Evolutionary conservation across 2,113 vertebrate genomes (phyloP), one percentile per base, ranked within the genome.

Genomic region (Dinomys branickii): DNA sequence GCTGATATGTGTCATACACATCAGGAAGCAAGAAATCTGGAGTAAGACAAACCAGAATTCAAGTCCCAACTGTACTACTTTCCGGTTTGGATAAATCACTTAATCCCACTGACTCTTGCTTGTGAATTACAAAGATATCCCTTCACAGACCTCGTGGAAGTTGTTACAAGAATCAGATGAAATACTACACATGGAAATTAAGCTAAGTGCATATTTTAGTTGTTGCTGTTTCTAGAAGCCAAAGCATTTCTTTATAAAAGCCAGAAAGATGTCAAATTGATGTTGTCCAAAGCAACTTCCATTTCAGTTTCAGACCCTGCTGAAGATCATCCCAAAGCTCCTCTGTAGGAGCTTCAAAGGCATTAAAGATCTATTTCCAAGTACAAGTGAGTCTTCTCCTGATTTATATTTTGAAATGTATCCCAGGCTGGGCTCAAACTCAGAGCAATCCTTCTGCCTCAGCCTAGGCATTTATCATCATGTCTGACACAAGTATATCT

Each of bases 161-260:
- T 69, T 86, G 7, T 52, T 61, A 8, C 3, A 52, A 50, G 52
- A 94, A 41, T 81, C 13, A 33, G 77, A 67, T 35, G 6, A 73
- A 80, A 90, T 22, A 33, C 30, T 61, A n/a, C 28, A 35, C 2
- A 1, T 22, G 33, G 52, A 81, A 90, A 85, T 35, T 4, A 88
- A n/a, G 59, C 3, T 5, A 0, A 19, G 83, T 88, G 17, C 24
- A 63, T 38, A 16, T 0, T 30, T 52, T 12, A 41, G 13, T 81
- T 52, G 3, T 16, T 85, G 52, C 38, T 92, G n/a, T 73, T 95
- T 77, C 86, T 94, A 63, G 82, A 95, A 82, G 12, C 26, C 52
- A 82, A 81, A 88, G 54, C 44, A 14, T 73, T 61, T 47, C 65
- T 80, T 54, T 4, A 30, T n/a, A 47, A 92, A 63, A 92, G 16